Evolutionary conservation across 2,113 vertebrate genomes (phyloP).

Genomic region (Myotis yumanensis): DNA sequence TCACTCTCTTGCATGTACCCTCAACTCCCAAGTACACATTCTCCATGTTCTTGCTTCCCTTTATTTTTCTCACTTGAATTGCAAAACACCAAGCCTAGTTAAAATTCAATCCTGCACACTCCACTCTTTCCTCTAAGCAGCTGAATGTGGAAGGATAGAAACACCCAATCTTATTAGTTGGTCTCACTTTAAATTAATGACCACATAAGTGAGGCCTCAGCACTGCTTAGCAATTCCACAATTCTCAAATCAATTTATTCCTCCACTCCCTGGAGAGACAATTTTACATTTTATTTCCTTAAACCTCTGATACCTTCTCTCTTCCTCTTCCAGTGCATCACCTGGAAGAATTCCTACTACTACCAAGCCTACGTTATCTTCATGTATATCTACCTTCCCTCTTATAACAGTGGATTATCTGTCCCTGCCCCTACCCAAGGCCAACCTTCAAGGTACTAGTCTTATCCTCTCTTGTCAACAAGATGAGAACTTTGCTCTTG

Average conservation of each 20-base stretch:
- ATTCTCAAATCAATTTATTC: neutral
- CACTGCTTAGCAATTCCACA: neutral
- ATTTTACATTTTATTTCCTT: neutral
- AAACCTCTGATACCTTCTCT: neutral
- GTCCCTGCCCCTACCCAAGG: neutral
- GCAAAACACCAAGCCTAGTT: neutral
- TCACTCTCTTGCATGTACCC: neutral
- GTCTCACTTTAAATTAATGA: neutral
- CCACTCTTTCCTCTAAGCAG: neutral
- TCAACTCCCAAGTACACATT: neutral
- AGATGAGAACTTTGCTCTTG: neutral
- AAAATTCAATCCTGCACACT: neutral
- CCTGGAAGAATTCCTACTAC: neutral
- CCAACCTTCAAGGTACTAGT: neutral
- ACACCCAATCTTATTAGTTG: neutral
- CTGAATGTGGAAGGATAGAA: neutral
- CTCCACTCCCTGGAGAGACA: neutral
- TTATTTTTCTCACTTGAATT: neutral
- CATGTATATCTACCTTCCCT: neutral
- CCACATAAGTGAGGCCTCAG: neutral
- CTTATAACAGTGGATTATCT: neutral
- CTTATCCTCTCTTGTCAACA: neutral
- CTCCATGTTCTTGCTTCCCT: neutral
- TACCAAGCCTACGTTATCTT: neutral
- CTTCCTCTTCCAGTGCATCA: neutral